Percentiles rank a stretch among this genome's conserved stretches.
Evolutionary conservation across 2,113 vertebrate species (phyloP).

Genomic region (Phyllostomus hastatus): DNA sequence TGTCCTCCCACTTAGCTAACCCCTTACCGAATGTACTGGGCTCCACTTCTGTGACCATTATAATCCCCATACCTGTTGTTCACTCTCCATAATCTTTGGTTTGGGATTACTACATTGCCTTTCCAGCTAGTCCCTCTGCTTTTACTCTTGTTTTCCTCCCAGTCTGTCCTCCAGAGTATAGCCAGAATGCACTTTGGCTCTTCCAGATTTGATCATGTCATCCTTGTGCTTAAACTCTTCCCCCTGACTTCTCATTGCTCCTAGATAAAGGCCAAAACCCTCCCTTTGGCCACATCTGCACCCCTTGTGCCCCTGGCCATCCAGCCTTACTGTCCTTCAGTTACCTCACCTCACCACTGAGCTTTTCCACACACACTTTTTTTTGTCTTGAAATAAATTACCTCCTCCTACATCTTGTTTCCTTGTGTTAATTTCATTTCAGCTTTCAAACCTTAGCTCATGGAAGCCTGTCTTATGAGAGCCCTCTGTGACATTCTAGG

Average conservation of each 20-base stretch:
- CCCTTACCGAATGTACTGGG: background rate
- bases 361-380: background rate
- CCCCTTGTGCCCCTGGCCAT: background rate
- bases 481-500: background rate
- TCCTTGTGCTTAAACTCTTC: background rate
- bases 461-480: background rate
- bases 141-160: background rate
- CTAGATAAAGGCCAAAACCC: background rate
- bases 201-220: background rate
- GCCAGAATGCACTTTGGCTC: background rate
- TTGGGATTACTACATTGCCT: background rate
- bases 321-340: background rate
- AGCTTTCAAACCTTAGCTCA: background rate
- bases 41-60: background rate
- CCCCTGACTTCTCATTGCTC: background rate
- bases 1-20: background rate
- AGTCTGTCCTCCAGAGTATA: background rate
- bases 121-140: background rate
- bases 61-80: background rate
- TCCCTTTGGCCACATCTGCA: background rate
- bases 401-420: background rate
- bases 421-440: background rate
- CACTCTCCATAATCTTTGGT: background rate
- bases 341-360: background rate
- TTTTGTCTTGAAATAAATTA: background rate